Evolutionary conservation across 2,888 invertebrate genomes (phyloP), one percentile per base, ranked within the genome.

Genomic region (Aphrophora alni): DNA sequence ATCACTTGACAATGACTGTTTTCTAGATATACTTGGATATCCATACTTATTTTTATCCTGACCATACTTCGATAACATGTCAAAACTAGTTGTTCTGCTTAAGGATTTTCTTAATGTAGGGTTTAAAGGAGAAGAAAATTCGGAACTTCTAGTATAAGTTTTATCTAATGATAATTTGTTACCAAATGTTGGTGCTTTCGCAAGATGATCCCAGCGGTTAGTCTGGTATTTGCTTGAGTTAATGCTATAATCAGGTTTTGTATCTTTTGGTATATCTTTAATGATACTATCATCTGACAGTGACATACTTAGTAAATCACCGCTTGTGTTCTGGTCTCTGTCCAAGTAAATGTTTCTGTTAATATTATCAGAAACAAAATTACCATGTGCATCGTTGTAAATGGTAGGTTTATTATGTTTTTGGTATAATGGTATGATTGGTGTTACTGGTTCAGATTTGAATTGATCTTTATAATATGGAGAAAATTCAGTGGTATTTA

Each of bases 251-350:
- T 59, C 59, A 7, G 59, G 59, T 59, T 59, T 59, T 21, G 21
- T 2, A 59, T 59, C 59, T 21, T 59, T 59, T 21, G 59, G 59
- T 4, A 59, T 8, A 28, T 70, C 17, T 33, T 77, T 25, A 17
- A 71, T 24, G 14, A n/a, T 68, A 70, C 28, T 27, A 74, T 74
- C 74, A 17, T 33, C 38, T 25, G 74, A 33, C 7, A 74, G n/a
- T 4, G 74, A 38, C 2, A 38, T 74, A 14, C 38, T 27, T 25
- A 74, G 74, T 74, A 74, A 38, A 74, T 74, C 38, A 14, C 38
- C 38, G 38, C 74, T 74, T 17, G 28, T 74, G 38, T 74, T 33
- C 24, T 74, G 74, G 21, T 74, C 74, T 28, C 21, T n/a, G 59
- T 59, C 59, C 17, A 26, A 26, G 71, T 1, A n/a, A 28, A 4